Evolutionary conservation across 1,140 invertebrate genomes (phyloP).

Genomic region (Diorhabda sublineata): DNA sequence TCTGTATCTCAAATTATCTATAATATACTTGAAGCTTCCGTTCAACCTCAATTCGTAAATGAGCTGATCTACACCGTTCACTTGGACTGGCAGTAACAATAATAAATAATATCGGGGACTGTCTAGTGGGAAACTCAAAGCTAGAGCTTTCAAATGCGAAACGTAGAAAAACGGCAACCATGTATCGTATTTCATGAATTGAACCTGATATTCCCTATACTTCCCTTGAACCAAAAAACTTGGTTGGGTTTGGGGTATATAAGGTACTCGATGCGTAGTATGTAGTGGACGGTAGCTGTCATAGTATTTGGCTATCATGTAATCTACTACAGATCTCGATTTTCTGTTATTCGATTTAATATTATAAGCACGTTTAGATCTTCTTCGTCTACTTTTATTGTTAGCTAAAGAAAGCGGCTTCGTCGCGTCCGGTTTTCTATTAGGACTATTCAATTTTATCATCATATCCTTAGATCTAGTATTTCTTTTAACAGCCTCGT

Average conservation of each 20-base stretch:
- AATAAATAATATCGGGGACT: conserved; percentile 61
- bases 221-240: conserved; percentile 42
- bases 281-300: conserved; percentile 12
- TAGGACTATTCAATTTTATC: neutral
- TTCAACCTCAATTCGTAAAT: conserved; percentile 46
- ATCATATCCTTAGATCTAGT: neutral
- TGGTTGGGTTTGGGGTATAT: conserved; percentile 19
- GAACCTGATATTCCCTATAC: conserved; percentile 37
- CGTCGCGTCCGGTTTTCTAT: neutral
- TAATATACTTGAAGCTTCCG: conserved; percentile 59
- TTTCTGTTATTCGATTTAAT: neutral
- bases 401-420: neutral
- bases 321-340: conserved; percentile 36
- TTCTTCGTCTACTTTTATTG: neutral
- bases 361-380: too few relatives aligned
- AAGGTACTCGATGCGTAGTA: neutral
- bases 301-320: conserved; percentile 33
- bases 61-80: conserved; percentile 46
- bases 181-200: conserved; percentile 66
- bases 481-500: neutral
- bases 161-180: conserved; percentile 72
- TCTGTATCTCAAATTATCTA: conserved; percentile 60
- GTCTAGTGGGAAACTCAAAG: conserved; percentile 71
- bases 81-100: conserved; percentile 55
- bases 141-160: conserved; percentile 63